phyloP scores from a whole-genome alignment of 1,140 invertebrate species.

The Drosophila chauvacae region DNA sequence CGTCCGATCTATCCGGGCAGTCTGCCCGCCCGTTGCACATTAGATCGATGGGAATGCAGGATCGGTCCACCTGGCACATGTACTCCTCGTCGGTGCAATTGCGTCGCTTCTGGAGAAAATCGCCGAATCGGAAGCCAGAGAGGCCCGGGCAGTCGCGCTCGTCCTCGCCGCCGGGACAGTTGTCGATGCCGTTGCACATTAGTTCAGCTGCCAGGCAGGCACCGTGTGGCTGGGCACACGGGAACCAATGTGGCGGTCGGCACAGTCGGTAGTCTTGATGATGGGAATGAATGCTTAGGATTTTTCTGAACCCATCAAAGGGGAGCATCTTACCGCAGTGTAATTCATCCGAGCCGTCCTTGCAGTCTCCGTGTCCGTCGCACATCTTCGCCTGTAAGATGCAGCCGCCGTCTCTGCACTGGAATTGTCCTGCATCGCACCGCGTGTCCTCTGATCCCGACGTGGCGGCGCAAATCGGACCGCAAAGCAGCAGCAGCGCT shows the following conservation, averaged over 20 bases:
- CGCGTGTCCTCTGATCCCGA: slow-evolving; percentile 67
- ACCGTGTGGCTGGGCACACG: slow-evolving; percentile 71
- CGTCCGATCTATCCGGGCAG: slow-evolving; percentile 92
- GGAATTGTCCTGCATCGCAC: slow-evolving; percentile 73
- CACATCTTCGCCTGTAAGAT: slow-evolving; percentile 88
- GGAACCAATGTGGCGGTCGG: slow-evolving; percentile 78
- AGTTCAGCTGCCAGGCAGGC: slow-evolving; percentile 83
- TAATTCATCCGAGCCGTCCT: slow-evolving; percentile 88
- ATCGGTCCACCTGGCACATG: slow-evolving; percentile 86
- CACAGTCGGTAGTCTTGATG: slow-evolving; percentile 69
- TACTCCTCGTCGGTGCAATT: slow-evolving; percentile 85
- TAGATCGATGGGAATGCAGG: slow-evolving; percentile 87
- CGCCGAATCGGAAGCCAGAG: slow-evolving; percentile 11
- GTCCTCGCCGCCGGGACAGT: slow-evolving; percentile 86
- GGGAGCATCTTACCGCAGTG: slow-evolving; percentile 86
- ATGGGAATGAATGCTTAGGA: neutral
- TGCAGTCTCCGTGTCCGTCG: slow-evolving; percentile 88
- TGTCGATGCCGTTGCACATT: slow-evolving; percentile 85
- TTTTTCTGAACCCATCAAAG: neutral
- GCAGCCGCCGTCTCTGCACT: slow-evolving; percentile 87
- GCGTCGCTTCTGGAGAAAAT: slow-evolving; percentile 26
- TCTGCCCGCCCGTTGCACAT: slow-evolving; percentile 91
- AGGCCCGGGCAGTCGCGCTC: slow-evolving; percentile 71
- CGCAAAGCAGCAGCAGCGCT: slow-evolving; percentile 51
- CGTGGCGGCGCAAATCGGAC: slow-evolving; percentile 64